Evolutionary conservation across 2,797 vertebrate species (phyloP), one percentile per base, ranked within the genome.

Genomic region (Perodicticus potto): DNA sequence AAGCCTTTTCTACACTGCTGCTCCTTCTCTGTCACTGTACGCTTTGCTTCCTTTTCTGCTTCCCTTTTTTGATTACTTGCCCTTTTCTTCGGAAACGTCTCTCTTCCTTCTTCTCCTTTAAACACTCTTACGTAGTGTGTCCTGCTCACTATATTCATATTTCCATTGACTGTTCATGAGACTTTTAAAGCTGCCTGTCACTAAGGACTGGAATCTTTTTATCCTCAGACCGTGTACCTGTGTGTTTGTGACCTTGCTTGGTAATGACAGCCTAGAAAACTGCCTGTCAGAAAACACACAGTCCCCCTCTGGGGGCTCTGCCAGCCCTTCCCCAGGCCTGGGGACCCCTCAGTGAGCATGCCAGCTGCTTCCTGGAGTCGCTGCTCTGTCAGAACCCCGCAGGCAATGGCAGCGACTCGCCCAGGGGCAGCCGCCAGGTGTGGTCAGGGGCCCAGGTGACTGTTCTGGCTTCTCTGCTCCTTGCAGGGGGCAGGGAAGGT

Each of bases 211-310:
- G 32, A 63, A 61, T 43, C 20, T 34, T 70, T 89, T 77, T 77
- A 40, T 11, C 37, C 17, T 93, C 59, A 73, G 37, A 53, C 57
- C 57, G 34, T 67, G 73, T 20, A 11, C 14, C 19, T 22, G 3
- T 40, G 37, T 45, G 3, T 55, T 45, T 32, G 74, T 73, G 65
- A 22, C 45, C 20, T 91, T 93, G 63, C 67, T 87, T 78, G 63
- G n/a, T 74, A 61, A 84, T 59, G 34, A 86, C 6, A 93, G 59
- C 80, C 32, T 34, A 82, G 70, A 77, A 89, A 86, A 83, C 57
- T 37, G 57, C 57, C 25, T 94, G 40, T 91, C 34, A 85, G 77
- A 76, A 89, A 89, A 70, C 8, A 10, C 5, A 19, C 11, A 14
- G 4, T 57, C 77, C 40, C 40, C 40, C 19, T 10, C 7, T 40